Evolutionary conservation across 2,888 invertebrate genomes (phyloP), one percentile per base, ranked within the genome.

Genomic region (Dicranocentrus wangi): DNA sequence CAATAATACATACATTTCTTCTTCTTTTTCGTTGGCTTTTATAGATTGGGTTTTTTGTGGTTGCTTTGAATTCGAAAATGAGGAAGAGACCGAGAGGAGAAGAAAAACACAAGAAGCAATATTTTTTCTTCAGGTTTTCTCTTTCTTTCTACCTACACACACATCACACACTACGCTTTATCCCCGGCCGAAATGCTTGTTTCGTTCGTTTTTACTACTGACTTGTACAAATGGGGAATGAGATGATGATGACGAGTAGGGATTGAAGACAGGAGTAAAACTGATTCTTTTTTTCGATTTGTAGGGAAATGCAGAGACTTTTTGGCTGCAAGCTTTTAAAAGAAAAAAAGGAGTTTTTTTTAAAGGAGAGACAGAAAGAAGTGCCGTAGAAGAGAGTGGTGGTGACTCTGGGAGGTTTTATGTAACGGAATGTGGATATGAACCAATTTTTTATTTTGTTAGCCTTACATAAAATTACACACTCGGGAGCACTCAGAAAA

Each of bases 271-370:
- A 32, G 10, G 32, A 32, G 47, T 32, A 23, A 55, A 63, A 63
- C 3, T 3, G 42, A 63, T 42, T 63, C 19, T 61, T 63, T 17
- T 65, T 79, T 66, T 78, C 77, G 77, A 78, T 78, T 78, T 78
- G 70, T 70, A 78, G 70, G 77, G 70, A 78, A 78, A 78, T 78
- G 60, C 47, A n/a, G n/a, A n/a, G n/a, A n/a, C n/a, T n/a, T n/a
- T n/a, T n/a, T n/a, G n/a, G n/a, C n/a, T n/a, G n/a, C n/a, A n/a
- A n/a, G n/a, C n/a, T 8, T 51, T 51, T 7, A 51, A 51, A 51
- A 51, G 17, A 51, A n/a, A n/a, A 51, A 51, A 10, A 10, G 51
- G n/a, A 51, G 51, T 10, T 47, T 21, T 27, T 60, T 63, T 61
- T 39, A 39, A n/a, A n/a, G n/a, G n/a, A n/a, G n/a, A n/a, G n/a